Percentiles rank a stretch among this genome's conserved stretches.
Conservation (phyloP, 1,140 invertebrate species). For the Antheraea mylitta region DNA sequence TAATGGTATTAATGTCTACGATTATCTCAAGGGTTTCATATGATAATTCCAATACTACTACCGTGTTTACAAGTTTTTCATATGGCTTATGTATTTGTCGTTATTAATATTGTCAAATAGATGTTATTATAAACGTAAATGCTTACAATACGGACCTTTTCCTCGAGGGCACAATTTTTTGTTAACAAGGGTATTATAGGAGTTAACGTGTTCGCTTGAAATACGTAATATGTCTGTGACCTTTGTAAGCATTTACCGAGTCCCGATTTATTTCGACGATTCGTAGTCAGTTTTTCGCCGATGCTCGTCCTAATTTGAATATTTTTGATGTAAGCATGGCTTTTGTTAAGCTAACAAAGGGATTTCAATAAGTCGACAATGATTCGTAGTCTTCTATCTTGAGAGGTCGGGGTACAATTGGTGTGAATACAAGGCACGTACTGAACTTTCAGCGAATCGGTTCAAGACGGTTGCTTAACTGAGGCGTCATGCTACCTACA, state of each 20-base stretch:
- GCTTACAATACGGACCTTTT: constrained; percentile 26
- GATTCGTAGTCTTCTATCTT: constrained; percentile 14
- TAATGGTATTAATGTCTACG: too few relatives aligned
- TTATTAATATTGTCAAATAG: constrained; percentile 17
- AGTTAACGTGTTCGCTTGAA: constrained; percentile 28
- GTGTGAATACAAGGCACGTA: constrained; percentile 22
- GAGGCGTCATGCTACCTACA: constrained; percentile 16
- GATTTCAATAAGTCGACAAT: constrained; percentile 28
- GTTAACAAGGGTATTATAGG: constrained; percentile 33
- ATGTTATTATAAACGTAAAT: constrained; percentile 28
- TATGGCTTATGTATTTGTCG: neutral
- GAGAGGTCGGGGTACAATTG: constrained; percentile 4
- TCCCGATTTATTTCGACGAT: constrained; percentile 15
- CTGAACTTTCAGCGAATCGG: constrained; percentile 22
- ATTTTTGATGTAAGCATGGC: constrained; percentile 19
- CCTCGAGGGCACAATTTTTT: constrained; percentile 24
- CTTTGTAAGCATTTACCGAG: constrained; percentile 28
- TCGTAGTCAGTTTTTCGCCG: constrained; percentile 18
- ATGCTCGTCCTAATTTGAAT: constrained; percentile 23
- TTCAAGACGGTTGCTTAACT: constrained; percentile 20
- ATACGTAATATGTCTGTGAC: constrained; percentile 28
- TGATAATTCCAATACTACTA: neutral
- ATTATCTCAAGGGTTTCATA: too few relatives aligned
- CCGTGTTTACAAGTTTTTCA: neutral
- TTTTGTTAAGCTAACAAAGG: constrained; percentile 28